These are phyloP conservation scores for Gnathonemus longibarbis DNA, from an alignment of 2,113 vertebrate genomes.

Conservation along the genomic window DNA sequence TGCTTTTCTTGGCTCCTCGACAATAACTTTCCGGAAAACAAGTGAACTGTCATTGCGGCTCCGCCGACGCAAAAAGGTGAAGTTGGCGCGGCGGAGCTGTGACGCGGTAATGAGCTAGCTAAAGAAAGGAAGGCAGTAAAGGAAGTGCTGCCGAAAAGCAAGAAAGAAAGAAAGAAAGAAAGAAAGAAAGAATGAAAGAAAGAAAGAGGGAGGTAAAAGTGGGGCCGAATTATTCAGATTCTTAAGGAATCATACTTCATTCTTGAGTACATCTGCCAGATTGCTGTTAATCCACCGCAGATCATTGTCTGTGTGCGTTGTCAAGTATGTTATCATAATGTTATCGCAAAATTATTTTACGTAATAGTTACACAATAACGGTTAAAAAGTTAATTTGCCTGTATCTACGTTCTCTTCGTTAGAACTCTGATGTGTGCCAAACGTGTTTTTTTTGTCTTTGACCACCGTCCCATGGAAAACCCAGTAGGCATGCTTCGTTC, in stretches of 20 bases:
- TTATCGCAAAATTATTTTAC: background rate
- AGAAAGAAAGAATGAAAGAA: background rate
- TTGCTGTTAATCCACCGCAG: background rate
- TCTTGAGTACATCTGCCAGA: background rate
- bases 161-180: background rate
- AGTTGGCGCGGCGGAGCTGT: constrained; percentile 22
- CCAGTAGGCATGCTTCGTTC: background rate
- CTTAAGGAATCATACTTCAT: background rate
- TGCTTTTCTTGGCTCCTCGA: background rate
- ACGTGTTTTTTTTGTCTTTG: background rate
- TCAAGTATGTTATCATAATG: background rate
- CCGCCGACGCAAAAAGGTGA: constrained; percentile 36
- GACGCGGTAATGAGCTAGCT: constrained; percentile 32
- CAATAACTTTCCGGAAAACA: background rate
- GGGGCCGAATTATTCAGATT: background rate
- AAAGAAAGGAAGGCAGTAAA: constrained; percentile 13
- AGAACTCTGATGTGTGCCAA: background rate
- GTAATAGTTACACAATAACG: background rate
- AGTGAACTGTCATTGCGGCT: constrained; percentile 4
- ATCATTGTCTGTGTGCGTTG: background rate
- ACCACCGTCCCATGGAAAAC: background rate
- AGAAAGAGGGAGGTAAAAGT: background rate
- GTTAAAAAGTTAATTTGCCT: background rate
- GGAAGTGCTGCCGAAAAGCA: constrained; percentile 17
- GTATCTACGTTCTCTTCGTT: background rate